Conservation (phyloP, 2,113 vertebrate species). For the Pagrus major region DNA sequence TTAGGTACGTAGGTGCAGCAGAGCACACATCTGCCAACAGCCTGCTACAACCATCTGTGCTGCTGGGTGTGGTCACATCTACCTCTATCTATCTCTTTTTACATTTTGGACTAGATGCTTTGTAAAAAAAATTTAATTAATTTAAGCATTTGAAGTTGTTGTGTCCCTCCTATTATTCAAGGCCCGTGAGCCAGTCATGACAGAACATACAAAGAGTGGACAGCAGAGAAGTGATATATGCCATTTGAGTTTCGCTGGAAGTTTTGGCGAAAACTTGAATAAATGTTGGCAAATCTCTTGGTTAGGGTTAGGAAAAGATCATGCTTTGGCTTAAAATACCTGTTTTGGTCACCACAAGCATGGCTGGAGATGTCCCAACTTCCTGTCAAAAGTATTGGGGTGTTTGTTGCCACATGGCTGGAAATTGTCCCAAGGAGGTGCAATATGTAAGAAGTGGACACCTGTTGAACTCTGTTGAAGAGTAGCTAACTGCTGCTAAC, state of each 20-base stretch:
- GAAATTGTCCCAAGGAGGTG: too few species aligned
- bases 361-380: too few species aligned
- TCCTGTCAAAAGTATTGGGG: too few species aligned
- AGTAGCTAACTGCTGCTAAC: too few species aligned
- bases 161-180: neutral
- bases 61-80: neutral
- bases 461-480: too few species aligned
- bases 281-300: too few species aligned
- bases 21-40: neutral
- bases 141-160: neutral
- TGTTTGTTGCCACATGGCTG: too few species aligned
- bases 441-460: too few species aligned
- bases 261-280: neutral
- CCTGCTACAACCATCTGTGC: neutral
- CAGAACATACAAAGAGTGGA: neutral
- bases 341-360: too few species aligned
- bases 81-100: neutral
- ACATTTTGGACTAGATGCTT: neutral
- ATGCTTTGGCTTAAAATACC: too few species aligned
- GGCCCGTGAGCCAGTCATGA: neutral
- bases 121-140: neutral
- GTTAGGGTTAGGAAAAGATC: too few species aligned
- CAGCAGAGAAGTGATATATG: neutral
- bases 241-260: neutral
- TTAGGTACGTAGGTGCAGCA: neutral